These are phyloP conservation scores for Melanocharis versteri DNA, from an alignment of 2,113 vertebrate genomes.

Conservation along the genomic window DNA sequence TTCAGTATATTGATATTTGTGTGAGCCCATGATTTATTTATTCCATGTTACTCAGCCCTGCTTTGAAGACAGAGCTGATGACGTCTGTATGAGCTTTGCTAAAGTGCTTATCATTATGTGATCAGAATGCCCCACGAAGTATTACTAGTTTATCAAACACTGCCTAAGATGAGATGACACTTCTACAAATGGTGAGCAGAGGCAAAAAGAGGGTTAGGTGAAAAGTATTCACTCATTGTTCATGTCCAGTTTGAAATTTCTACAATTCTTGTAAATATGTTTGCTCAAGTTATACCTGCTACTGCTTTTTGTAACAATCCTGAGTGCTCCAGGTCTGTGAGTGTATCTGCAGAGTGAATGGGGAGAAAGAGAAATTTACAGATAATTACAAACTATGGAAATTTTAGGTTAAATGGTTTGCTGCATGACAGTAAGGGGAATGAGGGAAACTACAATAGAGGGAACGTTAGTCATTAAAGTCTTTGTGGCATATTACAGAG, in stretches of 20 bases:
- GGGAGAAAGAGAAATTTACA: not conserved
- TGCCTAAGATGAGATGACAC: not conserved
- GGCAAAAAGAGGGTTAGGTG: not conserved
- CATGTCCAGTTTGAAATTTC: not conserved
- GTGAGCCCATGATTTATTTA: slow-evolving; percentile 1
- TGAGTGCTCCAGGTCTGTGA: not conserved
- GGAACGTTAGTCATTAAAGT: not conserved
- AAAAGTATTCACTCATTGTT: not conserved
- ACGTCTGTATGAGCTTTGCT: not conserved
- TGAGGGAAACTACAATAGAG: not conserved
- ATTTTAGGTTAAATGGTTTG: not conserved
- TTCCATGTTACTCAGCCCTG: not conserved
- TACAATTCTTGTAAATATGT: not conserved
- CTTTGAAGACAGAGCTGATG: slow-evolving; percentile 10
- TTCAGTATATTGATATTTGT: not conserved
- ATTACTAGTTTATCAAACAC: not conserved
- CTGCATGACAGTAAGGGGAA: not conserved
- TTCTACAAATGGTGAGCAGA: not conserved
- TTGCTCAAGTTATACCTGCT: not conserved
- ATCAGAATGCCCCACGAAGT: not conserved
- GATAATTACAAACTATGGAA: not conserved
- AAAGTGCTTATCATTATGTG: not conserved
- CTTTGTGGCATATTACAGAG: not conserved
- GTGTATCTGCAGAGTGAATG: not conserved
- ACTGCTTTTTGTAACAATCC: not conserved